These are phyloP conservation scores for Drosophila pruinosa DNA, from an alignment of 1,140 invertebrate species.

Conservation along the genomic window DNA sequence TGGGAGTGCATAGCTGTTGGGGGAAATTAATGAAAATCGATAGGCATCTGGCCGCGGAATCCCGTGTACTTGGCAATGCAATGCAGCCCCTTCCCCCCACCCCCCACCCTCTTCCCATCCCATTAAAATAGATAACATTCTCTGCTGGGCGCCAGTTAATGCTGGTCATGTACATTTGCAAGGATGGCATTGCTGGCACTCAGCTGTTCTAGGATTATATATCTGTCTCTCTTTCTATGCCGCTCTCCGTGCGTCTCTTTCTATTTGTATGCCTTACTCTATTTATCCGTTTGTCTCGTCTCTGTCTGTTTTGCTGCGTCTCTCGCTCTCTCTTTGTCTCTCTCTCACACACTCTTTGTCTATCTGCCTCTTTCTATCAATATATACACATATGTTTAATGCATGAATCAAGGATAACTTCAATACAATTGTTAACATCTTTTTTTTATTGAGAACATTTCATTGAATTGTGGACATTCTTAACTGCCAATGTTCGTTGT, in stretches of 20 bases:
- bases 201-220: conserved; percentile 21
- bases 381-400: conserved; percentile 30
- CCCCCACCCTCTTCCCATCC: background rate
- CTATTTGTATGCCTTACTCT: conserved; percentile 1
- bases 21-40: conserved; percentile 65
- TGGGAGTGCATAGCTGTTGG: conserved; percentile 7
- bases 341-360: conserved; percentile 32
- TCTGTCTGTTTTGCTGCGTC: conserved; percentile 12
- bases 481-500: background rate
- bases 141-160: conserved; percentile 36
- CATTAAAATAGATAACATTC: no score
- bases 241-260: conserved; percentile 9
- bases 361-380: conserved; percentile 19
- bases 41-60: conserved; percentile 82
- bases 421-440: conserved; percentile 1
- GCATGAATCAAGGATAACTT: conserved; percentile 47
- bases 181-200: conserved; percentile 34
- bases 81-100: conserved; percentile 46
- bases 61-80: conserved; percentile 83
- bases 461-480: conserved; percentile 3
- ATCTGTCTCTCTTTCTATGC: conserved; percentile 3
- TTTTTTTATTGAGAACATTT: background rate
- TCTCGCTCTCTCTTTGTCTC: background rate
- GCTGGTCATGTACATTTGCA: no score
- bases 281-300: conserved; percentile 17